phyloP scores from a whole-genome alignment of 2,888 invertebrate genomes.

The Ashinkailepas kermadecensis region DNA sequence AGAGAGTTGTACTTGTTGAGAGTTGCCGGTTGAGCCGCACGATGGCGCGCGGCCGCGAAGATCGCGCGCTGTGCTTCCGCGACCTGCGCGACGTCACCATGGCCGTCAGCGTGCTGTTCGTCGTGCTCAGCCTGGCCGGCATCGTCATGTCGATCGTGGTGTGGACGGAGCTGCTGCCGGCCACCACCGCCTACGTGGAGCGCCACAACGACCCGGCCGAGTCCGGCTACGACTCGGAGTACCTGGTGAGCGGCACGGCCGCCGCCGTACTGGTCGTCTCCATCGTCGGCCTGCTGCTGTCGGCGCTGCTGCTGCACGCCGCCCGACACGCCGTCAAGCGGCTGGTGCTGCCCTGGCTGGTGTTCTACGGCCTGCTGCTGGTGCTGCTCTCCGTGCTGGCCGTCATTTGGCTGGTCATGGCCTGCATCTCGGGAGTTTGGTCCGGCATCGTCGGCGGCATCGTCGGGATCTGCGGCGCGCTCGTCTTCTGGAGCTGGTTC shows the following conservation, averaged over 20 bases:
- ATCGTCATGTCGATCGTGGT: not conserved
- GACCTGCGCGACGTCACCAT: conserved; percentile 15
- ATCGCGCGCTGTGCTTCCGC: conserved; percentile 3
- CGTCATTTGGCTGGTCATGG: not conserved
- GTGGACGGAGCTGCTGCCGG: conserved; percentile 2
- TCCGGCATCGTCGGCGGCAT: not conserved
- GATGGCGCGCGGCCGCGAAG: conserved; percentile 4
- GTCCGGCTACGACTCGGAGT: not conserved
- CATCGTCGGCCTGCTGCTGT: not conserved
- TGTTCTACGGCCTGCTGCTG: conserved; percentile 11
- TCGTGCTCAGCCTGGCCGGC: conserved; percentile 2
- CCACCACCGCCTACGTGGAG: not conserved
- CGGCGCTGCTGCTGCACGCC: not conserved
- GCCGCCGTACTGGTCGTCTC: conserved; percentile 9
- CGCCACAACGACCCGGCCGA: not conserved
- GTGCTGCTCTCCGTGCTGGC: not conserved
- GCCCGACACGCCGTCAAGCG: not conserved
- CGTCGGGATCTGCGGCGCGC: not conserved
- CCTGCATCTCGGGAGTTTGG: not conserved
- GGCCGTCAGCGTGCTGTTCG: conserved; percentile 1
- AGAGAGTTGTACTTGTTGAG: too few relatives aligned
- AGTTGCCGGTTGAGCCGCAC: not conserved
- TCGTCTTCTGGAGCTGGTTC: conserved; percentile 10
- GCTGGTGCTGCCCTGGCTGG: conserved; percentile 1
- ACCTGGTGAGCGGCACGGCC: not conserved